Conservation (phyloP, 2,797 vertebrate genomes). For the Muscicapa comitata region DNA sequence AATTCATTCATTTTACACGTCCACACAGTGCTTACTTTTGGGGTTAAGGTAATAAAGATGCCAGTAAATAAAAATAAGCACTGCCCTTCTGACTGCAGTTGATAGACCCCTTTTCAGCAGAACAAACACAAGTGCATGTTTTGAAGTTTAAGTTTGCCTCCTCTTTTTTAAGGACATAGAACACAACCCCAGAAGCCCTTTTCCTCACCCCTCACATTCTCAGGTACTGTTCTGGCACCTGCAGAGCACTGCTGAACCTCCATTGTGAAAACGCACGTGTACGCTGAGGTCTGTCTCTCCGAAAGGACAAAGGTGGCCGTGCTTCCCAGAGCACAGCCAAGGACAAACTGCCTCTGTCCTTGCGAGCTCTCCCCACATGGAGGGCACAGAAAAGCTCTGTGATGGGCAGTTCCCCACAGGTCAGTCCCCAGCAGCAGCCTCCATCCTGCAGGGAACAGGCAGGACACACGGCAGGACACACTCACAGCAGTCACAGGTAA, state of each 20-base stretch:
- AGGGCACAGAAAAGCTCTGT: neutral
- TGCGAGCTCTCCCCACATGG: neutral
- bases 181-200: neutral
- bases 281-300: neutral
- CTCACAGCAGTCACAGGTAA: neutral
- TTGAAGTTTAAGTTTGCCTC: neutral
- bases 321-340: neutral
- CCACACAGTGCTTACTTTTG: neutral
- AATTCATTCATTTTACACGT: neutral
- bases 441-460: neutral
- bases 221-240: neutral
- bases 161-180: neutral
- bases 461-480: neutral
- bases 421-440: neutral
- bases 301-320: rapidly evolving
- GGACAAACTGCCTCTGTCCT: neutral
- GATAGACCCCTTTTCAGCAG: neutral
- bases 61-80: neutral
- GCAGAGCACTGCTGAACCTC: neutral
- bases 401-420: neutral
- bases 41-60: neutral
- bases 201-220: neutral
- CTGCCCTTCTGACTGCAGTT: neutral
- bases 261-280: rapidly evolving
- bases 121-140: neutral